phyloP scores from a whole-genome alignment of 2,888 invertebrate genomes.

The Drosophila colorata region DNA sequence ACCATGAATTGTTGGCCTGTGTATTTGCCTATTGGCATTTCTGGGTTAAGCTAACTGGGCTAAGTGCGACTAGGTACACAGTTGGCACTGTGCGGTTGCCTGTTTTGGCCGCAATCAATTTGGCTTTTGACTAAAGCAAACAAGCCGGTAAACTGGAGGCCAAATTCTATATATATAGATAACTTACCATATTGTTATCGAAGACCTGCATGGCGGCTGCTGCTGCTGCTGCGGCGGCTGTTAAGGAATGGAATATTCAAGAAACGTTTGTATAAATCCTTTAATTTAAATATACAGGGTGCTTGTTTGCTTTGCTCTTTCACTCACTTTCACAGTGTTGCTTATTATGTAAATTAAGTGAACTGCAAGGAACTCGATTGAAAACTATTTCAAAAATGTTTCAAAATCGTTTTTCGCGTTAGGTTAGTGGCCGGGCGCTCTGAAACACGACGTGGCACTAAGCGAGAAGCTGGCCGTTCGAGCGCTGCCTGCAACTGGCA shows the following conservation, averaged over 20 bases:
- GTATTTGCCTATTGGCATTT: constrained; percentile 63
- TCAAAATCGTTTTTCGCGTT: constrained; percentile 47
- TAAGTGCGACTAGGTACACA: constrained; percentile 50
- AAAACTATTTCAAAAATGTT: constrained; percentile 25
- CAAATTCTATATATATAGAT: background rate
- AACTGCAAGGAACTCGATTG: constrained; percentile 9
- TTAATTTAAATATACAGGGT: background rate
- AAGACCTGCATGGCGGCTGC: constrained; percentile 80
- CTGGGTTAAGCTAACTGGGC: constrained; percentile 73
- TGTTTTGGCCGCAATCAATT: constrained; percentile 42
- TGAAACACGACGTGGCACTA: constrained; percentile 83
- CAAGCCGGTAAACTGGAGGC: constrained; percentile 10
- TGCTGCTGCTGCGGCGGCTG: constrained; percentile 37
- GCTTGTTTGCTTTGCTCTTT: background rate
- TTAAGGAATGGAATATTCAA: constrained; percentile 7
- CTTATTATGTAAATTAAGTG: constrained; percentile 45
- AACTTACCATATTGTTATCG: constrained; percentile 82
- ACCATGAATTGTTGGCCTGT: constrained; percentile 14
- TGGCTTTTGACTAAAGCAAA: constrained; percentile 44
- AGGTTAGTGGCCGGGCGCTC: constrained; percentile 70
- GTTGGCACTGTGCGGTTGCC: constrained; percentile 6
- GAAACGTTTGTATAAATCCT: constrained; percentile 1
- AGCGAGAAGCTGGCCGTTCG: constrained; percentile 42
- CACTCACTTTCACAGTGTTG: constrained; percentile 66
- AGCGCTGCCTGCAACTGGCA: constrained; percentile 53